Evolutionary conservation across 2,888 invertebrate genomes (phyloP).

Genomic region (Autographa pulchrina): DNA sequence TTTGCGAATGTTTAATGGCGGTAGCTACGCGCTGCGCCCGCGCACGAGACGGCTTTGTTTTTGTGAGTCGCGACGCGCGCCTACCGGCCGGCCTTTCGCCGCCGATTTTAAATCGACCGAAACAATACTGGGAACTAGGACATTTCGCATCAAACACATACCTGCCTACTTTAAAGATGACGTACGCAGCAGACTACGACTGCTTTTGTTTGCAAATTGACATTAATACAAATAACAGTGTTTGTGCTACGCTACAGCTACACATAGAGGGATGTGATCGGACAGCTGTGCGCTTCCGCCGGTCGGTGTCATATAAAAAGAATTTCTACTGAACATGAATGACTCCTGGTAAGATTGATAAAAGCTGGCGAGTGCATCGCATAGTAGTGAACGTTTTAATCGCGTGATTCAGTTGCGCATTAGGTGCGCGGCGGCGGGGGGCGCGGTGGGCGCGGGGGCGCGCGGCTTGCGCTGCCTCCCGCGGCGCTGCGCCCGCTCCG

Average conservation of each 20-base stretch:
- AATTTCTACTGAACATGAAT: slow-evolving; percentile 66
- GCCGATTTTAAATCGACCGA: slow-evolving; percentile 78
- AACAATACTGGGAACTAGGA: slow-evolving; percentile 84
- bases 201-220: slow-evolving; percentile 54
- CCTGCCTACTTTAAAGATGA: slow-evolving; percentile 59
- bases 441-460: slow-evolving; percentile 55
- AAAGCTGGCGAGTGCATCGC: slow-evolving; percentile 62
- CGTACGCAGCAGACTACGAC: slow-evolving; percentile 44
- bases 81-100: slow-evolving; percentile 72
- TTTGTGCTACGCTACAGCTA: slow-evolving; percentile 28
- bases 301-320: slow-evolving; percentile 50
- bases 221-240: slow-evolving; percentile 37
- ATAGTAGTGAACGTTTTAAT: slow-evolving; percentile 74
- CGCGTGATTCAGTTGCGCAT: slow-evolving; percentile 73
- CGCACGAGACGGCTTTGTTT: slow-evolving; percentile 81
- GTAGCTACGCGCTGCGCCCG: slow-evolving; percentile 70
- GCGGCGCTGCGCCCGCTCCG: slow-evolving; percentile 78
- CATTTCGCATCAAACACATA: slow-evolving; percentile 71
- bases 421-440: slow-evolving; percentile 60
- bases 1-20: slow-evolving; percentile 61
- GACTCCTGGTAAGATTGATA: slow-evolving; percentile 68
- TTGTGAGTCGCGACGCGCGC: slow-evolving; percentile 85
- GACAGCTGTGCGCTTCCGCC: slow-evolving; percentile 37
- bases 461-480: slow-evolving; percentile 78
- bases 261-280: slow-evolving; percentile 30